Base-by-base conservation (phyloP, 2,797 vertebrate genomes). In the Diplodus sargus region DNA sequence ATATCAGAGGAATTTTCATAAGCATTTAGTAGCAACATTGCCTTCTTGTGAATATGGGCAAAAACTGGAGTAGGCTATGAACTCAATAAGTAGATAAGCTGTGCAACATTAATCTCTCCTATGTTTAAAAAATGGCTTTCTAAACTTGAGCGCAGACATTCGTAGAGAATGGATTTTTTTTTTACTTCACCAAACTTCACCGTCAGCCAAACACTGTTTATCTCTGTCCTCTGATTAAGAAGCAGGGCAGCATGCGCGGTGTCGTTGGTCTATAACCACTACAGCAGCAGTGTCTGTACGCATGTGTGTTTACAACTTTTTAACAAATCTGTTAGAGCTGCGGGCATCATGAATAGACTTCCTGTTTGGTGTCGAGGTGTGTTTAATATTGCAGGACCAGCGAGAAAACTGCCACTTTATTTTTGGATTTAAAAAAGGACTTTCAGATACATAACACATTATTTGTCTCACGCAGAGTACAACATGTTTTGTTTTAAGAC, bases 361-460 rank as follows among this genome's bases (percentile, higher is more conserved):
- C 3, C 30, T 0, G 52, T 83, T 63, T 76, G 67, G 43, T 63
- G 60, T 49, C 45, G 62, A 79, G 25, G 63, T 61, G 49, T 75
- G 70, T 83, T 92, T 63, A 90, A 91, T 84, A 83, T 61, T 81
- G 52, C 63, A 90, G 77, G 82, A 89, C 80, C 64, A 63, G 52
- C 0, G 10, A 54, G 47, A 15, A 45, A 52, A 70, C 53, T n/a
- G 53, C 56, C 68, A 74, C 30, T 76, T 70, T 75, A 82, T 74
- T 86, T 85, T 62, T 17, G 70, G 69, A 83, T 57, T 12, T 49
- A 56, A 70, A 34, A 34, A 72, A 58, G 12, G 10, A 61, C 34
- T 62, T 74, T 65, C 34, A 67, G 30, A 73, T 34, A 63, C 43
- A 42, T 10, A 71, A 63, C 34, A 18, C 58, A 34, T 64, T 60